Conservation (phyloP, 2,797 vertebrate genomes). For the Pristis pectinata region DNA sequence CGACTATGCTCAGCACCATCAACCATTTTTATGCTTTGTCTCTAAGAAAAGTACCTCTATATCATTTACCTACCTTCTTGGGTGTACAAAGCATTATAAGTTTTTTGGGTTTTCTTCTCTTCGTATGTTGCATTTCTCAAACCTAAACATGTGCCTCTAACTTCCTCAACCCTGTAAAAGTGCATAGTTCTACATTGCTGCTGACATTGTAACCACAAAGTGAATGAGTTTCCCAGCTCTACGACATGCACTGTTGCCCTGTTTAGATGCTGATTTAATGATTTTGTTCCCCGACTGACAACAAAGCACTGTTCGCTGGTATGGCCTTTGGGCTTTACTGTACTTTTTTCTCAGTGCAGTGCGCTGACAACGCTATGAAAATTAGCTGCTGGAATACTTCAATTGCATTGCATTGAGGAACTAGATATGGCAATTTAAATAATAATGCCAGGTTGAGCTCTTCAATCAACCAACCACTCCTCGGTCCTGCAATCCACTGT, state of each 20-base stretch:
- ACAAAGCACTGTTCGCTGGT: too few relatives aligned
- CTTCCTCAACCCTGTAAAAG: neutral
- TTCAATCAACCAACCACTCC: neutral
- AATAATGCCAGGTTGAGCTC: neutral
- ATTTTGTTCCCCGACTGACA: too few relatives aligned
- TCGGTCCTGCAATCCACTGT: neutral
- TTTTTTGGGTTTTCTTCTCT: neutral
- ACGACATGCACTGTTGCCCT: neutral
- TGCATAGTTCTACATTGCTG: neutral
- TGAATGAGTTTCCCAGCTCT: neutral
- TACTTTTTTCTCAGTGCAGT: neutral
- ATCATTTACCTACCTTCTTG: neutral
- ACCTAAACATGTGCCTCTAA: neutral
- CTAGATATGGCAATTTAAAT: neutral
- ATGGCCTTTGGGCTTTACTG: neutral
- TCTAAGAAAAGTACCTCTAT: neutral
- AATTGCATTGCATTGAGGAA: neutral
- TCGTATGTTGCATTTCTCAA: neutral
- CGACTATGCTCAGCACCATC: too few relatives aligned
- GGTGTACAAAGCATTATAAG: neutral
- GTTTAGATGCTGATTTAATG: neutral
- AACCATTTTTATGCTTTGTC: too few relatives aligned
- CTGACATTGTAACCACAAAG: neutral
- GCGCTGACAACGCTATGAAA: neutral
- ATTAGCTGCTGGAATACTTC: neutral